Base-by-base conservation (phyloP, 2,888 invertebrate genomes). In the Melinopterus prodromus region DNA sequence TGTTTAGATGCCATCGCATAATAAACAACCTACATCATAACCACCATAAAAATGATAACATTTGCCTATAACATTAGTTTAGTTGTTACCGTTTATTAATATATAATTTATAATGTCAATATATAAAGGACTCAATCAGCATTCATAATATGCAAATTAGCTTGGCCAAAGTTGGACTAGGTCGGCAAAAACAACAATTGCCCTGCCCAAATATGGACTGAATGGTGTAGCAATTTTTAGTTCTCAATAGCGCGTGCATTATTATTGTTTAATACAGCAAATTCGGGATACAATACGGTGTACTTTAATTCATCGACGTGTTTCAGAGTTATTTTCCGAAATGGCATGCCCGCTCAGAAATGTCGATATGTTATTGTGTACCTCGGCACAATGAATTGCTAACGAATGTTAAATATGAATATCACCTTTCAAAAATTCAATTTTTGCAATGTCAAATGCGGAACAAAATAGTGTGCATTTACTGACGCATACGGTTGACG, bases 351-450 rank as follows among this genome's bases (percentile, higher is more conserved):
- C 12, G 53, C 53, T 7, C 53, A 2, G 12, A 53, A 53, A 53
- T 12, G 12, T 53, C 7, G 3, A 53, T 53, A 12, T 12, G 7
- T 53, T 53, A 53, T 53, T 53, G 53, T 53, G 12, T 53, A 53
- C 12, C 53, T 7, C 1, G 53, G 53, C 53, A 53, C 53, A 53
- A 53, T 53, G 53, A 53, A 53, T 53, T 12, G 53, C 53, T 53
- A 53, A 53, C 53, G 53, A 53, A 53, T 12, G 53, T 53, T 53
- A 53, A 53, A 53, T 53, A 53, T 53, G 53, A 53, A 53, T 53
- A 53, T 53, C 53, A 53, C 53, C 53, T 53, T 53, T 53, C 53
- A 53, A 53, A 53, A 53, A 53, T 53, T 53, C 53, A 53, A 53
- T 53, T 53, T 53, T 53, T 53, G 53, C 1, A 53, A 53, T 53